These are phyloP conservation scores for Hylaeus anthracinus DNA, from an alignment of 1,140 invertebrate genomes.

Conservation along the genomic window DNA sequence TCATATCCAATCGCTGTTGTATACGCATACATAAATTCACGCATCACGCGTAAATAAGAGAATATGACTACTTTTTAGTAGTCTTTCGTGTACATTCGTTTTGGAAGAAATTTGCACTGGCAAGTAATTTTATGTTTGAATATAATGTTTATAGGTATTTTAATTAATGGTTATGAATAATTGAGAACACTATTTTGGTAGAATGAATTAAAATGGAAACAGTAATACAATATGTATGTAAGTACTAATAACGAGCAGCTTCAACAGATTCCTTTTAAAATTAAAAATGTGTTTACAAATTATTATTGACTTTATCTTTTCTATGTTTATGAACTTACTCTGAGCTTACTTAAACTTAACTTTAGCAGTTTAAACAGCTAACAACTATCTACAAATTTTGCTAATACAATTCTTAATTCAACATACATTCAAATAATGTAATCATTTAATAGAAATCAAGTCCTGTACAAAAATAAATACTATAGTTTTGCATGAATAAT, in stretches of 20 bases:
- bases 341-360: constrained; percentile 30
- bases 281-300: constrained; percentile 49
- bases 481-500: constrained; percentile 70
- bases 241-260: neutral
- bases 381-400: constrained; percentile 52
- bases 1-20: constrained; percentile 11
- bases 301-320: constrained; percentile 56
- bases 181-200: neutral
- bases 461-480: constrained; percentile 80
- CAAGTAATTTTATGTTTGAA: constrained; percentile 23
- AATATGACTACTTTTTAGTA: neutral
- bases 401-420: constrained; percentile 46
- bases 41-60: neutral
- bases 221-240: neutral
- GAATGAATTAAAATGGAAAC: constrained; percentile 10
- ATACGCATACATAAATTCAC: neutral
- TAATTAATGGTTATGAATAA: constrained; percentile 29
- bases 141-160: constrained; percentile 25
- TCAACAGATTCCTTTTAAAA: constrained; percentile 14
- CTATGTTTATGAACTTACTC: constrained; percentile 24
- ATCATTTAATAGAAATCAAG: constrained; percentile 68
- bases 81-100: neutral
- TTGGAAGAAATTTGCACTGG: neutral
- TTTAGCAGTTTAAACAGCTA: constrained; percentile 35
- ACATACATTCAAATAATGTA: constrained; percentile 40